Evolutionary conservation across 2,113 vertebrate genomes (phyloP).

Genomic region (Dascyllus trimaculatus): DNA sequence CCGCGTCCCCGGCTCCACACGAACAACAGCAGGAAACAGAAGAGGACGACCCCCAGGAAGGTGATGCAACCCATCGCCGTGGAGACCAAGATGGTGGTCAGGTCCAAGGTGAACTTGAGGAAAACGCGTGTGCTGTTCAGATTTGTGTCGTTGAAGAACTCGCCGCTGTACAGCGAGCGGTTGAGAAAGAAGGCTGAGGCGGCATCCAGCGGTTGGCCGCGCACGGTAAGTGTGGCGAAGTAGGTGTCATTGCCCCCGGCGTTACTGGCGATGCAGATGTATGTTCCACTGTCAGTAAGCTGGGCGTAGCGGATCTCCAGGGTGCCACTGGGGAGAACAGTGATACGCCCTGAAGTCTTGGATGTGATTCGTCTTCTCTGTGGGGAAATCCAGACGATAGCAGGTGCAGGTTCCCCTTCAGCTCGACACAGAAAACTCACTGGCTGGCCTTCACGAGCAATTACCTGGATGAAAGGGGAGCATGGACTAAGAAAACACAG

Average conservation of each 20-base stretch:
- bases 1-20: conserved; percentile 98
- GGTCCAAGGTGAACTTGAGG: conserved; percentile 94
- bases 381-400: conserved; percentile 95
- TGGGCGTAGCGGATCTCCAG: conserved; percentile 92
- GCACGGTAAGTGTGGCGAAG: conserved; percentile 93
- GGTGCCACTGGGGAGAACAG: conserved; percentile 90
- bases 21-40: conserved; percentile 98
- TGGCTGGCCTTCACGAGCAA: conserved; percentile 87
- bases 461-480: conserved; percentile 70
- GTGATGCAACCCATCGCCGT: conserved; percentile 99
- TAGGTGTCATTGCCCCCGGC: conserved; percentile 98
- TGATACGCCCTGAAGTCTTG: conserved; percentile 86
- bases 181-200: conserved; percentile 85
- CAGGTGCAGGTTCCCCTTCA: conserved; percentile 92
- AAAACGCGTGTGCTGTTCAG: conserved; percentile 93
- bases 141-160: conserved; percentile 91
- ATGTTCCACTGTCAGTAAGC: conserved; percentile 96
- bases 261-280: conserved; percentile 98
- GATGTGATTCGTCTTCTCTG: conserved; percentile 90
- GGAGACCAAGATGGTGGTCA: conserved; percentile 98
- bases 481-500: conserved; percentile 5
- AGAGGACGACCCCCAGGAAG: conserved; percentile 97
- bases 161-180: conserved; percentile 87
- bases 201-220: conserved; percentile 80
- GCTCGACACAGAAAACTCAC: conserved; percentile 94